A percentile compares a stretch with the other conserved stretches of the same genome.
These are phyloP conservation scores for Pterocles orientalis DNA, from an alignment of 2,113 vertebrate genomes.

Conservation along the genomic window DNA sequence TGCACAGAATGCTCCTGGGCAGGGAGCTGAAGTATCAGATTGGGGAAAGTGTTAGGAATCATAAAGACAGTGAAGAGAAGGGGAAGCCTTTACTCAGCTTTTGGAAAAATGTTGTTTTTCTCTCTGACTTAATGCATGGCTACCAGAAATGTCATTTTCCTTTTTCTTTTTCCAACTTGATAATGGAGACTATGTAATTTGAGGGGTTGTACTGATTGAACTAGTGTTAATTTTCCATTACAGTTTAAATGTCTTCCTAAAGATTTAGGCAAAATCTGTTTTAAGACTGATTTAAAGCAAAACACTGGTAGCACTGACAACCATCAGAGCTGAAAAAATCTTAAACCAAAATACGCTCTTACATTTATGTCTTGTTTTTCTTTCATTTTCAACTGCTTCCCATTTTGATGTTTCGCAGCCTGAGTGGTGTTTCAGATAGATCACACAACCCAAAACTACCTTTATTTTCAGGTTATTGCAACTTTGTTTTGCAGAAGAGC, in stretches of 20 bases:
- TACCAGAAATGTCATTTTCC: background rate
- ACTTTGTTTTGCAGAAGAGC: background rate
- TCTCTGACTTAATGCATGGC: background rate
- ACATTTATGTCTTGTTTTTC: background rate
- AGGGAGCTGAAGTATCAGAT: background rate
- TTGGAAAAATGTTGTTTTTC: background rate
- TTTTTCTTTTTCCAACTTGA: background rate
- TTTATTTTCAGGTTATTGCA: background rate
- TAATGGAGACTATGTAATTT: background rate
- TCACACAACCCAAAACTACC: background rate
- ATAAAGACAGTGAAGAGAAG: background rate
- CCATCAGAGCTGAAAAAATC: background rate
- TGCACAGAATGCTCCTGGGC: background rate
- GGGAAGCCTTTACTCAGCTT: background rate
- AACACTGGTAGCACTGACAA: background rate
- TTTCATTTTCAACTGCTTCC: background rate
- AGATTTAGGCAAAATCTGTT: background rate
- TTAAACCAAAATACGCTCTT: background rate
- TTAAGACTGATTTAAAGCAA: background rate
- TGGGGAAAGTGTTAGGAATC: background rate
- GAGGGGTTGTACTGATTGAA: background rate
- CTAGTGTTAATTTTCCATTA: background rate
- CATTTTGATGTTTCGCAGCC: background rate
- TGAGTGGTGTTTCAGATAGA: background rate
- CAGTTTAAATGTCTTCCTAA: background rate